Evolutionary conservation across 1,140 invertebrate genomes (phyloP).

Genomic region (Drosophila asahinai): DNA sequence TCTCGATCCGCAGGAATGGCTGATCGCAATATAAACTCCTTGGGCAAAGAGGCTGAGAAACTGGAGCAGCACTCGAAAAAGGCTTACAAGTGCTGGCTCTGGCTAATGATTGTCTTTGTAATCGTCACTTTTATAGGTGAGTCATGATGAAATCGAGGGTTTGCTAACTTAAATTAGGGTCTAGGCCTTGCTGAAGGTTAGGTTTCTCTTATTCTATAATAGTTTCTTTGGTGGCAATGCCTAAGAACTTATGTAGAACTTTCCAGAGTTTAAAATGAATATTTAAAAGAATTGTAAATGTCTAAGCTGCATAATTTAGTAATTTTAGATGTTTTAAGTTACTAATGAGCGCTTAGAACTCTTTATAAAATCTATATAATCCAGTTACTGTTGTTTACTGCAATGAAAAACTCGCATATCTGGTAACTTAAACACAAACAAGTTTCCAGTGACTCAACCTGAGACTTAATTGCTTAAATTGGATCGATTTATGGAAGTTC

Average conservation of each 20-base stretch:
- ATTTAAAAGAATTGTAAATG: not conserved
- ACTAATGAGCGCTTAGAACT: not conserved
- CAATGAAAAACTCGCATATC: not conserved
- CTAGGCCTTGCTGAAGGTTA: not conserved
- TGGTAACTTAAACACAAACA: constrained; percentile 8
- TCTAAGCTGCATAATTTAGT: not conserved
- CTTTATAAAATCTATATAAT: not conserved
- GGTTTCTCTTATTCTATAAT: not conserved
- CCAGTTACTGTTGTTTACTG: not conserved
- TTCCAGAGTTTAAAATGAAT: no score
- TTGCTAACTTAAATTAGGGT: no score
- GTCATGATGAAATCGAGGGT: constrained; percentile 71
- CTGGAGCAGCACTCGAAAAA: constrained; percentile 93
- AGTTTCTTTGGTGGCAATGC: not conserved
- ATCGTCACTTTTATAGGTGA: constrained; percentile 94
- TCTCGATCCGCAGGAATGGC: constrained; percentile 92
- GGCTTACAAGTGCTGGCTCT: constrained; percentile 97
- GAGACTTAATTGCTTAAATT: not conserved
- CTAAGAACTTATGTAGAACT: not conserved
- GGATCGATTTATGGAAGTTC: constrained; percentile 21
- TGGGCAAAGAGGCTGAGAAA: constrained; percentile 92
- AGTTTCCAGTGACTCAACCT: constrained; percentile 23
- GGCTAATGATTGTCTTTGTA: constrained; percentile 94
- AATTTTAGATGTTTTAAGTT: not conserved
- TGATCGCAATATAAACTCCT: constrained; percentile 90